A percentile compares a stretch with the other conserved stretches of the same genome.
These are phyloP conservation scores for Trissonchulus latispiculum DNA, from an alignment of 2,888 invertebrate species.

Conservation along the genomic window DNA sequence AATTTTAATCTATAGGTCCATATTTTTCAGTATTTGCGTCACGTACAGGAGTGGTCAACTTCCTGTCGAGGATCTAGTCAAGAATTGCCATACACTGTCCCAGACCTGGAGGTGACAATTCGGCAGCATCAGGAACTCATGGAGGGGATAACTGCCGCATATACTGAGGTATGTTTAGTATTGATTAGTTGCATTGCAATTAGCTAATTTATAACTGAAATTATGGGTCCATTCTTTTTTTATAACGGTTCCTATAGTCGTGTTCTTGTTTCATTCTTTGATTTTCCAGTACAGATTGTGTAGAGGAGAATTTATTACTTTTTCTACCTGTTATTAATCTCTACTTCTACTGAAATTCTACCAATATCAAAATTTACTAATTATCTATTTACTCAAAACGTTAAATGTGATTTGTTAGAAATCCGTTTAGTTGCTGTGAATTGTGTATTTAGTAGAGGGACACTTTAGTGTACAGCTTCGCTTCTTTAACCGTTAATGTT, in stretches of 20 bases:
- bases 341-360: too few species aligned
- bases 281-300: too few species aligned
- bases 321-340: too few species aligned
- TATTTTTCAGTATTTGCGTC: slow-evolving; percentile 45
- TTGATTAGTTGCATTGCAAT: not conserved
- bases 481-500: too few species aligned
- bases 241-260: not conserved
- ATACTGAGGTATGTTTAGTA: slow-evolving; percentile 62
- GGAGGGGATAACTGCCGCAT: slow-evolving; percentile 91
- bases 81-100: slow-evolving; percentile 60
- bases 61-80: slow-evolving; percentile 62
- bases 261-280: not conserved
- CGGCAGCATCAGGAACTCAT: slow-evolving; percentile 86
- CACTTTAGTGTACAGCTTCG: too few species aligned
- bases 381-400: too few species aligned
- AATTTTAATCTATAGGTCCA: too few species aligned
- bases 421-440: too few species aligned
- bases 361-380: too few species aligned
- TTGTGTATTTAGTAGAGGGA: too few species aligned
- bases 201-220: not conserved
- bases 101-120: slow-evolving; percentile 78
- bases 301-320: too few species aligned
- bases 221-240: not conserved
- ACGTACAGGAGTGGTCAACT: slow-evolving; percentile 81
- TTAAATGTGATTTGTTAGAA: too few species aligned